A percentile compares a stretch with the other conserved stretches of the same genome.
phyloP scores from a whole-genome alignment of 2,888 invertebrate species.

The Polydrusus tereticollis region DNA sequence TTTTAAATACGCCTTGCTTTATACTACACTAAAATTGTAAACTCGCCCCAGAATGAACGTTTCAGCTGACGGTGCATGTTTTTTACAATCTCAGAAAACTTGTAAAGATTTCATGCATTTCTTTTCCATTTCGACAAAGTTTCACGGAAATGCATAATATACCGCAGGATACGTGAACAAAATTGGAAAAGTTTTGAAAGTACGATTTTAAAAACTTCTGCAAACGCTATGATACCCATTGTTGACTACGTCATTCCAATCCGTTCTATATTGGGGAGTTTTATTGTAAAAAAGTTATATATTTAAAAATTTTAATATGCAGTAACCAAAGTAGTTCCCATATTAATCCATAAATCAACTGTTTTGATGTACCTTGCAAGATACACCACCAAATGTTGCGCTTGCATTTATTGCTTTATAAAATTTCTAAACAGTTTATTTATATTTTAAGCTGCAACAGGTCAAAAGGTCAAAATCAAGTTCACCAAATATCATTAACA shows the following conservation, averaged over 20 bases:
- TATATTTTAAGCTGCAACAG: too few relatives aligned
- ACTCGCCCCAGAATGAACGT: neutral
- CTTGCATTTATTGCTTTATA: too few relatives aligned
- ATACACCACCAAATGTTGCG: too few relatives aligned
- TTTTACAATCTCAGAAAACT: neutral
- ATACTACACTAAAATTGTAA: neutral
- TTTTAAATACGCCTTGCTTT: neutral
- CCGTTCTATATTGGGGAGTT: neutral
- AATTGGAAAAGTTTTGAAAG: slow-evolving; percentile 36
- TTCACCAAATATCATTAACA: too few relatives aligned
- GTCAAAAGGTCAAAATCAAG: too few relatives aligned
- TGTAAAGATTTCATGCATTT: neutral
- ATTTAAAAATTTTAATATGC: too few relatives aligned
- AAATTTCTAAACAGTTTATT: too few relatives aligned
- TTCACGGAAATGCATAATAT: slow-evolving; percentile 38
- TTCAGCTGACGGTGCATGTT: neutral
- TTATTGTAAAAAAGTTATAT: too few relatives aligned
- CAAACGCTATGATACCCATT: neutral
- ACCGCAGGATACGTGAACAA: slow-evolving; percentile 22
- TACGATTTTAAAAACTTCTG: slow-evolving; percentile 3
- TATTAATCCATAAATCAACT: too few relatives aligned
- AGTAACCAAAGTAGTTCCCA: too few relatives aligned
- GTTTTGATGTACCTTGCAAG: too few relatives aligned
- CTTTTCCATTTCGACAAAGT: slow-evolving; percentile 16
- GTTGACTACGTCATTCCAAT: neutral